Percentiles rank a stretch among this genome's conserved stretches.
phyloP scores from a whole-genome alignment of 2,797 vertebrate species.

The Nothura maculosa region DNA sequence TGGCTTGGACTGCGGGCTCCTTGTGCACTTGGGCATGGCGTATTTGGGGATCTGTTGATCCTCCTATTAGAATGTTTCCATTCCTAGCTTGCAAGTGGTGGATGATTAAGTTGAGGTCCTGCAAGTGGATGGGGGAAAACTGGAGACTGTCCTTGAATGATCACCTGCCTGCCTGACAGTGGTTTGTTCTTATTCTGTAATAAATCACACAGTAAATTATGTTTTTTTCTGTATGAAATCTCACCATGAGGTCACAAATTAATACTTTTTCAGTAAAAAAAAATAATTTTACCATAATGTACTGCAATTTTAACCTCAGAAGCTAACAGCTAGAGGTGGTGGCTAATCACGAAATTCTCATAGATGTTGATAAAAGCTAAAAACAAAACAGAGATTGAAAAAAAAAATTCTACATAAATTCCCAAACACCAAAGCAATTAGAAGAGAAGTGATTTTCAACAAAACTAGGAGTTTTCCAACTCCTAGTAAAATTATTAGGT shows the following conservation, averaged over 20 bases:
- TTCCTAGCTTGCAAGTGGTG: neutral
- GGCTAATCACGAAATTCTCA: neutral
- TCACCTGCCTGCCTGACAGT: neutral
- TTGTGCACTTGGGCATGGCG: neutral
- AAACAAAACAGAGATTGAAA: neutral
- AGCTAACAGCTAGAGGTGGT: neutral
- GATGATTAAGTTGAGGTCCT: neutral
- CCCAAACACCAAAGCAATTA: neutral
- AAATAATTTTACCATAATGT: neutral
- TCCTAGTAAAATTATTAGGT: neutral
- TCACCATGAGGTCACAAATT: neutral
- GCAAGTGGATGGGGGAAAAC: neutral
- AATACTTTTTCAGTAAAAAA: neutral
- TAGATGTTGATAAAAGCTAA: neutral
- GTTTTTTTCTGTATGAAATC: neutral
- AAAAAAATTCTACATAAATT: neutral
- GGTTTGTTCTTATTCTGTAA: neutral
- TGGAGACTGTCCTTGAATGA: fast-evolving
- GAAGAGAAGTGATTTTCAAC: neutral
- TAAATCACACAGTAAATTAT: neutral
- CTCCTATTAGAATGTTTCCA: neutral
- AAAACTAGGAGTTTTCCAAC: neutral
- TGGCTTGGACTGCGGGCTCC: neutral
- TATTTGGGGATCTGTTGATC: neutral
- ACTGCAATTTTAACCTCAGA: neutral